A percentile compares a stretch with the other conserved stretches of the same genome.
These are phyloP conservation scores for Drosophila suboccidentalis DNA, from an alignment of 2,888 invertebrate genomes.

Conservation along the genomic window DNA sequence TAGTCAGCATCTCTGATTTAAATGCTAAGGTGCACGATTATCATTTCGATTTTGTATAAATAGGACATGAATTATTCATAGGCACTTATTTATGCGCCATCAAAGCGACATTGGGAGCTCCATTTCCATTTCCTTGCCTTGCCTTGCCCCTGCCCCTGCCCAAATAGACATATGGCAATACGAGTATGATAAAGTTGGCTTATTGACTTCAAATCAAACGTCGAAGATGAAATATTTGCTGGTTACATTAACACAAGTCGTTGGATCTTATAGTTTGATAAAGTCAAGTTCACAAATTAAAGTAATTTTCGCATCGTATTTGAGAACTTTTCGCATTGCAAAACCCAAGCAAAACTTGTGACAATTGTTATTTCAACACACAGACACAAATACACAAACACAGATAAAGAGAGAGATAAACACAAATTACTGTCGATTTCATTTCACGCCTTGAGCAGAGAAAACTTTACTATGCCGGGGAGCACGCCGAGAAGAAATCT, in stretches of 20 bases:
- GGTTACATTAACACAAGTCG: slow-evolving; percentile 56
- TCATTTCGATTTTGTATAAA: slow-evolving; percentile 81
- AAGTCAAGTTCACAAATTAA: slow-evolving; percentile 73
- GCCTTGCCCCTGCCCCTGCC: slow-evolving; percentile 7
- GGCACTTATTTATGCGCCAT: slow-evolving; percentile 78
- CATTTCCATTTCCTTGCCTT: slow-evolving; percentile 42
- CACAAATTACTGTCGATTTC: slow-evolving; percentile 80
- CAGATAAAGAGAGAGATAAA: slow-evolving; percentile 56
- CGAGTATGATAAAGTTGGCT: slow-evolving; percentile 61
- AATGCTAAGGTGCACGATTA: slow-evolving; percentile 80
- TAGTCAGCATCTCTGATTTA: slow-evolving; percentile 64
- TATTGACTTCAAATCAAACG: slow-evolving; percentile 61
- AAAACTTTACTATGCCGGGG: slow-evolving; percentile 67
- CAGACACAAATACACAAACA: slow-evolving; percentile 6
- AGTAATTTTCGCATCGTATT: slow-evolving; percentile 67
- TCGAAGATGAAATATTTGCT: slow-evolving; percentile 59
- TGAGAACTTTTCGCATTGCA: slow-evolving; percentile 50
- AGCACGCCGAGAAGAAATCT: slow-evolving; percentile 54
- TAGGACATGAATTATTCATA: slow-evolving; percentile 74
- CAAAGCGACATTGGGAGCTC: slow-evolving; percentile 72
- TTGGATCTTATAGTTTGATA: slow-evolving; percentile 67
- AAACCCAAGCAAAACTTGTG: slow-evolving; percentile 54
- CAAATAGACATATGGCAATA: slow-evolving; percentile 55
- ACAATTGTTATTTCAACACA: slow-evolving; percentile 71
- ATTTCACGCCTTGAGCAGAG: slow-evolving; percentile 78